Evolutionary conservation across 2,888 invertebrate genomes (phyloP), one percentile per base, ranked within the genome.

Genomic region (Tubulanus polymorphus): DNA sequence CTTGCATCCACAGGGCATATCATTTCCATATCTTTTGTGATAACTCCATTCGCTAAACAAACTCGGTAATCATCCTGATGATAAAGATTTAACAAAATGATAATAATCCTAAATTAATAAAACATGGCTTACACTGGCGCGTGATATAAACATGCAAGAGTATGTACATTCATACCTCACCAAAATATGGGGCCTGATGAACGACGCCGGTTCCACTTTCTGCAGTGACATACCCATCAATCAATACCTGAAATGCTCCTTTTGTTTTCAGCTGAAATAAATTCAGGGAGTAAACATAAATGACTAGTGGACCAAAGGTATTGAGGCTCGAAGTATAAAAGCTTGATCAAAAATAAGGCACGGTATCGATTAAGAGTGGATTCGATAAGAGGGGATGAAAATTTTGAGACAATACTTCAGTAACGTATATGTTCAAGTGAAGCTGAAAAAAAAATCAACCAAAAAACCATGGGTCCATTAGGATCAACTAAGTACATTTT

Each of bases 181-280:
- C 99, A 82, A 99, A 99, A 80, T 96, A 99, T 6, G 99, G 95
- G 1, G 99, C 93, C 81, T 96, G 95, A 76, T 99, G 99, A 25
- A 99, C 99, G 63, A 97, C 84, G 25, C 97, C 97, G 12, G 97
- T 97, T 81, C 99, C 99, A 60, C 92, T 90, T 69, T 96, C 97
- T 58, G 92, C 87, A 0, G 94, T 94, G 0, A 99, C 97, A 80
- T 99, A 99, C 6, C 84, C 85, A 80, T 96, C 97, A 54, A 85
- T 85, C 37, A 96, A 80, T 0, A 99, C 88, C 65, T 85, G 84
- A 80, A 90, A 96, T 6, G 90, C 94, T n/a, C 67, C 67, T 2
- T 58, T 32, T 23, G 66, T 55, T 62, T 76, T 72, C 55, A 73
- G 64, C 75, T 76, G 56, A 5, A 54, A 48, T 35, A 54, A 23